Conservation (phyloP, 1,140 invertebrate species). For the Daktulosphaira vitifoliae region DNA sequence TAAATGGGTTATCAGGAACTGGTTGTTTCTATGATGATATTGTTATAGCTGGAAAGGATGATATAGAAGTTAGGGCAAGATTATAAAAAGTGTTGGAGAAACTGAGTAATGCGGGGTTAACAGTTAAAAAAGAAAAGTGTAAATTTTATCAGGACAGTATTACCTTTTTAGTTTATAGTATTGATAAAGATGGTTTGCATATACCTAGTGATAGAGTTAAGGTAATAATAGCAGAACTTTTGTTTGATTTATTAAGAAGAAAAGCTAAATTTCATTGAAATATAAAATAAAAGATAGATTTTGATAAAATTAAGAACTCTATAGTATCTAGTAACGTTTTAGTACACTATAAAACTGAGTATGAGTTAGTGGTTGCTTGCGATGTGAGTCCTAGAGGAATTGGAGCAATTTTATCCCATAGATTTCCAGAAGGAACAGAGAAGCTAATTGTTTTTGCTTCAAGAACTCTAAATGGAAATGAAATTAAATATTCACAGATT, state of each 20-base stretch:
- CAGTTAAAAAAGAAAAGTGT: conserved; percentile 22
- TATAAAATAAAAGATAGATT: conserved; percentile 9
- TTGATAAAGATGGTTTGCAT: conserved; percentile 11
- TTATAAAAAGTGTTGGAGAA: background rate
- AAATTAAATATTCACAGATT: conserved; percentile 46
- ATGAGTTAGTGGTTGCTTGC: conserved; percentile 36
- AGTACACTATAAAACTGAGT: conserved; percentile 36
- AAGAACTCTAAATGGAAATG: conserved; percentile 40
- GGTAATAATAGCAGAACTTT: conserved; percentile 37
- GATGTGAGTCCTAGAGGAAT: conserved; percentile 39
- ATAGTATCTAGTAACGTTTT: conserved; percentile 34
- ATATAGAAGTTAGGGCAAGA: background rate
- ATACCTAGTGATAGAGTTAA: conserved; percentile 39
- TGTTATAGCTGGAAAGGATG: conserved; percentile 13
- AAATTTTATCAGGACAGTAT: conserved; percentile 9
- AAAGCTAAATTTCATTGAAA: background rate
- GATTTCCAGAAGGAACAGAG: conserved; percentile 35
- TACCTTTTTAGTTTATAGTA: conserved; percentile 16
- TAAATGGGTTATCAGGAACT: conserved; percentile 6
- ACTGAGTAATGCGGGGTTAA: background rate
- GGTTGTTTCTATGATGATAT: conserved; percentile 34
- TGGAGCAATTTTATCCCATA: conserved; percentile 37
- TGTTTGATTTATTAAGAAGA: background rate
- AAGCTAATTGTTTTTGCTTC: conserved; percentile 42
- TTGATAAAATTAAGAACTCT: conserved; percentile 39